A percentile compares a stretch with the other conserved stretches of the same genome.
Conservation (phyloP, 2,113 vertebrate species). For the Mionectes macconnelli region DNA sequence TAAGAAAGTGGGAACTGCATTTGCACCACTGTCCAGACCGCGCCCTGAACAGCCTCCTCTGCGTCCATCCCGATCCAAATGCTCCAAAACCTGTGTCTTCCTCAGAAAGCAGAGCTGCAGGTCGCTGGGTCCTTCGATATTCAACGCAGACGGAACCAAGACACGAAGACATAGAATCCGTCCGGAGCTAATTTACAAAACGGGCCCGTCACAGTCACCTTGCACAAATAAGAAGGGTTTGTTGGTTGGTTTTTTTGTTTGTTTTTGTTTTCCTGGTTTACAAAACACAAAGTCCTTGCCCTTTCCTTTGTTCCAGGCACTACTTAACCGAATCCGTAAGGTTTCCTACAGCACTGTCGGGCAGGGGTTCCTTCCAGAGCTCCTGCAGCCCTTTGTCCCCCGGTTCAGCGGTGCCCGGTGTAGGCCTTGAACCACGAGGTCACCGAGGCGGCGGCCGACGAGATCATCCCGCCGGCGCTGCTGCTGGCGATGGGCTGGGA, state of each 20-base stretch:
- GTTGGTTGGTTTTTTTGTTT: background rate
- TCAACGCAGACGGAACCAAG: background rate
- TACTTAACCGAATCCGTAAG: slow-evolving; percentile 15
- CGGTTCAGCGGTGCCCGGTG: slow-evolving; percentile 89
- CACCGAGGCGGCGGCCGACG: slow-evolving; percentile 91
- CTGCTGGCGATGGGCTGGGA: slow-evolving; percentile 84
- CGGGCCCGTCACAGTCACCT: background rate
- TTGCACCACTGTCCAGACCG: background rate
- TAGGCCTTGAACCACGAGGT: slow-evolving; percentile 93
- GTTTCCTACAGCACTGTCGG: background rate
- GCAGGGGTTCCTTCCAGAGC: background rate
- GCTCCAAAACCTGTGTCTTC: background rate
- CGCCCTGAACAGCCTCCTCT: background rate
- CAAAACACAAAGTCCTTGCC: background rate
- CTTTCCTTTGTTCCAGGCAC: slow-evolving; percentile 64
- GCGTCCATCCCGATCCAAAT: background rate
- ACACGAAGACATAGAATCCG: background rate
- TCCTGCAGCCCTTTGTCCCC: rapidly evolving
- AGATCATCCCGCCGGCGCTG: slow-evolving; percentile 92
- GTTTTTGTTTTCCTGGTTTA: background rate
- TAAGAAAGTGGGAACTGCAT: background rate
- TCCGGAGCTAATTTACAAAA: background rate
- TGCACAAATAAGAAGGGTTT: slow-evolving; percentile 31
- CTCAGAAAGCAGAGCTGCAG: background rate
- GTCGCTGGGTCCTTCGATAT: background rate